These are phyloP conservation scores for Lordiphosa collinella DNA, from an alignment of 1,140 invertebrate species.

Conservation along the genomic window DNA sequence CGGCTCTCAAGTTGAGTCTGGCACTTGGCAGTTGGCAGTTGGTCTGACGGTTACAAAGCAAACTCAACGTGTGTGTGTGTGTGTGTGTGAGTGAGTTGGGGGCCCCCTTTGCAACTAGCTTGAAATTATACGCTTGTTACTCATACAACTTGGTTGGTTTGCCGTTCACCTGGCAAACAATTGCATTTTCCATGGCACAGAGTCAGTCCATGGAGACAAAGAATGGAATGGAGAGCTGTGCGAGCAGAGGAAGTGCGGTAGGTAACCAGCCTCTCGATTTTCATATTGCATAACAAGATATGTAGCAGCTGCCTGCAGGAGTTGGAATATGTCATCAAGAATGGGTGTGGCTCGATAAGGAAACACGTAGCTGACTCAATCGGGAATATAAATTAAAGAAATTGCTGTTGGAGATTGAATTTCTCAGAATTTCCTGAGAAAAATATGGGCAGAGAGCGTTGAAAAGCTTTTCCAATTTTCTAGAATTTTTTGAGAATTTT, in stretches of 20 bases:
- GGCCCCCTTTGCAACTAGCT: constrained; percentile 7
- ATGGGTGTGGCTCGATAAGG: neutral
- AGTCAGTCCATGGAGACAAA: neutral
- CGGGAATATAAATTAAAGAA: too few relatives aligned
- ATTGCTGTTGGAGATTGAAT: too few relatives aligned
- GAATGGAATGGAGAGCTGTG: constrained; percentile 6
- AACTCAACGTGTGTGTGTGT: too few relatives aligned
- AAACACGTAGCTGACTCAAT: too few relatives aligned
- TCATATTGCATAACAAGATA: constrained; percentile 57
- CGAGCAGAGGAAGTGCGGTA: neutral
- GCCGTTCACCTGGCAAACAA: constrained; percentile 25
- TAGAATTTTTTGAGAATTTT: too few relatives aligned
- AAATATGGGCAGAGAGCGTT: too few relatives aligned
- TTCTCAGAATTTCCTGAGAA: too few relatives aligned
- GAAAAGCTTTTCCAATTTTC: too few relatives aligned
- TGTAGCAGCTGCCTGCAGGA: neutral
- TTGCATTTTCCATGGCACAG: constrained; percentile 1
- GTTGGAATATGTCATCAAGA: neutral
- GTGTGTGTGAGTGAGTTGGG: neutral
- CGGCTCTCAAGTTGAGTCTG: constrained; percentile 11
- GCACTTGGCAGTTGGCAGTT: constrained; percentile 25
- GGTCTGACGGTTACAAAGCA: neutral
- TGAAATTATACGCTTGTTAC: constrained; percentile 68
- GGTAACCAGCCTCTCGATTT: constrained; percentile 48
- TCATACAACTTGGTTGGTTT: constrained; percentile 51